Evolutionary conservation across 2,888 invertebrate genomes (phyloP).

Genomic region (Apantesis nais): DNA sequence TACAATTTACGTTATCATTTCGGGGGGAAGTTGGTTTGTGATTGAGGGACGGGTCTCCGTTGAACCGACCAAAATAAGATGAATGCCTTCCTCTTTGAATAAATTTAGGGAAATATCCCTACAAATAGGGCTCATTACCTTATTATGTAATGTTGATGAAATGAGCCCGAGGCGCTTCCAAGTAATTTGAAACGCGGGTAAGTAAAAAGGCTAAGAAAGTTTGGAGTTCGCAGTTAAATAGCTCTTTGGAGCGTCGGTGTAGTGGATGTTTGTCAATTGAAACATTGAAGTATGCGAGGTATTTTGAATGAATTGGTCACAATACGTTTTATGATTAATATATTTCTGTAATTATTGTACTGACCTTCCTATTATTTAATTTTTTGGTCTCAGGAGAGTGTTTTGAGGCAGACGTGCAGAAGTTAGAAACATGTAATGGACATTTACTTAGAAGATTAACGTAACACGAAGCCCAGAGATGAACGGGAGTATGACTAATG

Average conservation of each 20-base stretch:
- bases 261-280: not conserved
- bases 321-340: no score
- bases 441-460: no score
- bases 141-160: conserved; percentile 36
- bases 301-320: not conserved
- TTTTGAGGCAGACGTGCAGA: no score
- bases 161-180: conserved; percentile 18
- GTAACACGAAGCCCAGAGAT: no score
- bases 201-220: conserved; percentile 10
- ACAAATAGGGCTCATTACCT: conserved; percentile 42
- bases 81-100: conserved; percentile 41
- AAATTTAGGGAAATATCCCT: conserved; percentile 40
- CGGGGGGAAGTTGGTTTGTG: conserved; percentile 26
- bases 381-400: no score
- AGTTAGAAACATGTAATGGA: no score
- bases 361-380: no score
- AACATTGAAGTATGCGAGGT: not conserved
- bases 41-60: conserved; percentile 32
- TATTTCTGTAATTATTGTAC: no score
- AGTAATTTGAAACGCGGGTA: conserved; percentile 23
- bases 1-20: conserved; percentile 26
- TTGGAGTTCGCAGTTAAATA: not conserved
- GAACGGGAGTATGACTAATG: no score
- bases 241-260: not conserved
- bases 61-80: conserved; percentile 42